Base-by-base conservation (phyloP, 35 echinoderm and acorn worm genomes). In the Hemicentrotus pulcherrimus region DNA sequence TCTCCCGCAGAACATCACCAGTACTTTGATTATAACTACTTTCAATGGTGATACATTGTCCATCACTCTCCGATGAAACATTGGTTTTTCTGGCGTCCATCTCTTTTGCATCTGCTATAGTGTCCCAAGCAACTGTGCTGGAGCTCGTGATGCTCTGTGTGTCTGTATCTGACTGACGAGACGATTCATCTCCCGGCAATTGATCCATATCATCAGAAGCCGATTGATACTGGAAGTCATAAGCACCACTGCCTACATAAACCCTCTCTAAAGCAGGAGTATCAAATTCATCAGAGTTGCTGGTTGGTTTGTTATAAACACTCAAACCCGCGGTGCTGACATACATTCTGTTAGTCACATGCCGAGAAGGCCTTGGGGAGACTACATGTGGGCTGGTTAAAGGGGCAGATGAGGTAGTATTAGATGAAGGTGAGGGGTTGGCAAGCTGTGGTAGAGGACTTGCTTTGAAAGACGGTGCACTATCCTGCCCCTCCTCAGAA, bases 121-220 rank as follows among this genome's bases (percentile, higher is more conserved):
- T 47, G 31, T 93, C 91, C 91, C 91, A 93, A 22, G 91, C 48
- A 24, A 93, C 46, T 6, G 91, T 93, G 46, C 91, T 93, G n/a
- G 46, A 93, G 48, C 91, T 93, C 16, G 91, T 93, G 19, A 93
- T 93, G 48, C 91, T 93, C 47, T 46, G 32, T 2, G 91, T 32
- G 30, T 93, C 91, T 11, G 48, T 47, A 31, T 93, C 91, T 19
- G 91, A 93, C 91, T 50, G 46, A 1, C 91, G 46, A 13, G 91
- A 93, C 91, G 91, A 93, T 14, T 93, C 91, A 13, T 93, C 91
- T 31, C 91, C 91, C 13, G 48, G 11, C 24, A 47, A 58, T 46
- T 93, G 46, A 93, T 93, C 91, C 18, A 93, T 6, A 93, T 50
- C n/a, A 31, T 93, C 91, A 47, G 16, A 13, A 31, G n/a, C 24